Percentiles rank a stretch among this genome's conserved stretches.
Conservation (phyloP, 2,113 vertebrate genomes). For the Oryzias woworae region DNA sequence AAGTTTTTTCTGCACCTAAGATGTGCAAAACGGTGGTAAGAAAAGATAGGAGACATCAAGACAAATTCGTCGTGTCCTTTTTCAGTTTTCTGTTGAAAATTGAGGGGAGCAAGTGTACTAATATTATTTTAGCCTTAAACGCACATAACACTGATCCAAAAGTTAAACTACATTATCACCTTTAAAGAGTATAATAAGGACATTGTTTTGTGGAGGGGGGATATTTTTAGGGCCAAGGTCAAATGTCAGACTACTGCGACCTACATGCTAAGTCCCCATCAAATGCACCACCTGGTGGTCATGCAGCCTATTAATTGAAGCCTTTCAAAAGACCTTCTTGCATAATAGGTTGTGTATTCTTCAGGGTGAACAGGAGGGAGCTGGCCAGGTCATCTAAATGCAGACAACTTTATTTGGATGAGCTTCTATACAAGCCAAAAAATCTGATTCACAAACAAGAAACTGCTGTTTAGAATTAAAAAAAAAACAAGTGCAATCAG, state of each 20-base stretch:
- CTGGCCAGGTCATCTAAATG: background rate
- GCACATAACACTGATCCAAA: background rate
- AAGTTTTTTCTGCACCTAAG: conserved; percentile 14
- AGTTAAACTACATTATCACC: background rate
- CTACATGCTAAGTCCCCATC: conserved; percentile 18
- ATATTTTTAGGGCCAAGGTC: conserved; percentile 6
- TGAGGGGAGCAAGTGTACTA: too few species aligned
- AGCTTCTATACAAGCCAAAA: too few species aligned
- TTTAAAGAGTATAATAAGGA: background rate
- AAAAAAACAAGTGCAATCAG: too few species aligned
- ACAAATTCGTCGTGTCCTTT: background rate
- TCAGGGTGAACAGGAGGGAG: background rate
- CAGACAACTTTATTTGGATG: too few species aligned
- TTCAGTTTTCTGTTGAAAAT: too few species aligned
- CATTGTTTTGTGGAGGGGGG: background rate
- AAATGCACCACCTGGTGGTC: conserved; percentile 64
- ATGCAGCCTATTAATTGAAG: conserved; percentile 24
- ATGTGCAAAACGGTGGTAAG: conserved; percentile 2
- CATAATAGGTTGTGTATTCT: background rate
- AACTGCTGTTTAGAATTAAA: too few species aligned
- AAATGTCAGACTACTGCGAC: background rate
- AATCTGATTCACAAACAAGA: too few species aligned
- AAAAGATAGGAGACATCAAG: background rate
- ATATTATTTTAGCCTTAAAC: too few species aligned
- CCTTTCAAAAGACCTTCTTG: background rate